Percentiles rank a stretch among this genome's conserved stretches.
phyloP scores from a whole-genome alignment of 1,140 invertebrate genomes.

The Drosophila insularis region DNA sequence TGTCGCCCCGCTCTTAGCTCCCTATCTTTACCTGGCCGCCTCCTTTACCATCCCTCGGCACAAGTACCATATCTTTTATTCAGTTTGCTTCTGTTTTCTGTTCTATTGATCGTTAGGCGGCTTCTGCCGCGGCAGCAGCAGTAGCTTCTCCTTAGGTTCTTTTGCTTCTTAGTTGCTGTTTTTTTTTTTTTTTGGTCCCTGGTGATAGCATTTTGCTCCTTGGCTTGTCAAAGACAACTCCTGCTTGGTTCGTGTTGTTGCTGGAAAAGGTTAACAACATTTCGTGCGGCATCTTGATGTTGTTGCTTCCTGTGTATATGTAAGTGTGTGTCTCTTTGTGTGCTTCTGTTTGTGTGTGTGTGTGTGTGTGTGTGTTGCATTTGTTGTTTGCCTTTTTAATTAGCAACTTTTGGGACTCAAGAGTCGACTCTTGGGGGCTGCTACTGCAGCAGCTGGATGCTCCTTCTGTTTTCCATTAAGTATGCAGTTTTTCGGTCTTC shows the following conservation, averaged over 20 bases:
- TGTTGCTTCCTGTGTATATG: conserved; percentile 62
- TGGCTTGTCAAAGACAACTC: conserved; percentile 74
- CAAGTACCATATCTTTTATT: conserved; percentile 12
- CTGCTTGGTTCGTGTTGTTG: conserved; percentile 52
- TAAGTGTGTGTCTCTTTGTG: conserved; percentile 30
- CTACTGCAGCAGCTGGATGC: conserved; percentile 22
- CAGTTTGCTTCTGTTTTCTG: conserved; percentile 57
- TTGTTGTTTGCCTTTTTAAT: conserved; percentile 78
- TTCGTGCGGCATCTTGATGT: conserved; percentile 78
- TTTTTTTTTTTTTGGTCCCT: conserved; percentile 69
- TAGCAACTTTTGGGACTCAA: conserved; percentile 77
- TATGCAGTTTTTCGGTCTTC: conserved; percentile 68
- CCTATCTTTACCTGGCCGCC: conserved; percentile 41
- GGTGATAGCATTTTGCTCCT: conserved; percentile 77
- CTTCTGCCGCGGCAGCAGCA: conserved; percentile 44
- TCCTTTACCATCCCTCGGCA: conserved; percentile 49
- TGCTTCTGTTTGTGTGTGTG: background rate
- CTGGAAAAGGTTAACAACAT: conserved; percentile 74
- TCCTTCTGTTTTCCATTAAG: conserved; percentile 59
- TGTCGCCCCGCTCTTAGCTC: conserved; percentile 27
- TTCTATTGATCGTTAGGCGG: conserved; percentile 78
- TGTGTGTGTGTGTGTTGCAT: conserved; percentile 22
- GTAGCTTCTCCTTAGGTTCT: conserved; percentile 24
- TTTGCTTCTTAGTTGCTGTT: conserved; percentile 12
- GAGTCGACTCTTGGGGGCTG: conserved; percentile 33